phyloP scores from a whole-genome alignment of 2,888 invertebrate species.

The Smittia sp. region DNA sequence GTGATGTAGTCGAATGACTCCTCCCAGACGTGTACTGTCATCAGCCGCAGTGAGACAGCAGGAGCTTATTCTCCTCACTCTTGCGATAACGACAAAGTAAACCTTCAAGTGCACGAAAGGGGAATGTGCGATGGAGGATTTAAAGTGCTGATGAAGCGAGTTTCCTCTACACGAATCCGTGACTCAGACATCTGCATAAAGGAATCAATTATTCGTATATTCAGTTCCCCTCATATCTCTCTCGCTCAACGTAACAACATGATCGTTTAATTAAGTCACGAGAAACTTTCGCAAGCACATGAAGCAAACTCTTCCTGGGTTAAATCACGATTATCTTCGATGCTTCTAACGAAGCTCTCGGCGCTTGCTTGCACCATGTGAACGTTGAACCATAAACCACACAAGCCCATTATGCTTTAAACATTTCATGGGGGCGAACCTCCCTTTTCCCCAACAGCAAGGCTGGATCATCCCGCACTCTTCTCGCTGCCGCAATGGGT shows the following conservation, averaged over 20 bases:
- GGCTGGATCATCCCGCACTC: background rate
- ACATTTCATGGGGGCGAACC: background rate
- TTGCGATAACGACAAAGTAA: no score
- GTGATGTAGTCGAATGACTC: no score
- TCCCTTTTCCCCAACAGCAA: no score
- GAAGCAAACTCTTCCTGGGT: background rate
- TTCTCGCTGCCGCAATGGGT: background rate
- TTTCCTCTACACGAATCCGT: no score
- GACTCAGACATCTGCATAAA: background rate
- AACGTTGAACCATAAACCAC: constrained; percentile 6
- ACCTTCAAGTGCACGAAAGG: no score
- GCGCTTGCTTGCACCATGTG: background rate
- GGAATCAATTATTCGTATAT: background rate
- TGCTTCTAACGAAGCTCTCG: background rate
- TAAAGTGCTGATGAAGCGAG: no score
- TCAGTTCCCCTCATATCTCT: background rate
- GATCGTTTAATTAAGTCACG: background rate
- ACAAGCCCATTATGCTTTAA: background rate
- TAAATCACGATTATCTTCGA: background rate
- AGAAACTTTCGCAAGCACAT: background rate
- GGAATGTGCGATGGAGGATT: no score
- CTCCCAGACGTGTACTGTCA: no score
- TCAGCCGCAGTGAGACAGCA: no score
- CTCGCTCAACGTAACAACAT: background rate
- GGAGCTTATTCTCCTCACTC: no score